Base-by-base conservation (phyloP, 2,113 vertebrate genomes). In the Eptesicus fuscus region DNA sequence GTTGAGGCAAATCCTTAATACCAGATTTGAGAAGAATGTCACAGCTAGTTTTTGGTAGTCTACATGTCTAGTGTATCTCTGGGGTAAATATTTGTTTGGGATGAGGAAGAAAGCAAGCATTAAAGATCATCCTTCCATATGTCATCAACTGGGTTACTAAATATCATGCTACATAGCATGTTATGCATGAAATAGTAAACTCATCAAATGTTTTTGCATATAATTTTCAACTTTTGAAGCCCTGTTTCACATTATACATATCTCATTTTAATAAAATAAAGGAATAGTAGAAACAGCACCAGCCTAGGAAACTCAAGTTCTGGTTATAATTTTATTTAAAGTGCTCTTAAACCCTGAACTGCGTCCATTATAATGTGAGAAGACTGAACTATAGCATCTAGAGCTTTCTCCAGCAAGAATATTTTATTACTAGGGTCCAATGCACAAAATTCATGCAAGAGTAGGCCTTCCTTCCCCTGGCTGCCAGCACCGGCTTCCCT, bases 41-140 rank as follows among this genome's bases (percentile, higher is more conserved):
- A 93, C 1, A 56, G 42, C 25, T 67, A 40, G 42, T 71, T 85
- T 78, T 84, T 65, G 30, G 40, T 11, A 85, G 10, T 49, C 18
- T 35, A 44, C 5, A 92, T 2, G 49, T 61, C n/a, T 35, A 71
- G 12, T 30, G 4, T 69, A 69, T 77, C 7, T 93, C 67, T 28
- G 18, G 18, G 17, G 7, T 61, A 93, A 95, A 63, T 32, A 86
- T 3, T 18, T 82, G 8, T 40, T n/a, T 85, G n/a, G 30, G 59
- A 88, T 53, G 73, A 83, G n/a, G 69, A 87, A 90, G n/a, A 61
- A 92, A 95, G 32, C 65, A 92, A 96, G 14, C 22, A 90, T 67
- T 77, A 61, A 89, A 63, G 30, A 84, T 92, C 40, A 74, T 73
- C 53, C 49, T 88, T 88, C 84, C 42, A 88, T 84, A 87, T 18